Base-by-base conservation (phyloP, 2,888 invertebrate species). In the Ormyrus rosae region DNA sequence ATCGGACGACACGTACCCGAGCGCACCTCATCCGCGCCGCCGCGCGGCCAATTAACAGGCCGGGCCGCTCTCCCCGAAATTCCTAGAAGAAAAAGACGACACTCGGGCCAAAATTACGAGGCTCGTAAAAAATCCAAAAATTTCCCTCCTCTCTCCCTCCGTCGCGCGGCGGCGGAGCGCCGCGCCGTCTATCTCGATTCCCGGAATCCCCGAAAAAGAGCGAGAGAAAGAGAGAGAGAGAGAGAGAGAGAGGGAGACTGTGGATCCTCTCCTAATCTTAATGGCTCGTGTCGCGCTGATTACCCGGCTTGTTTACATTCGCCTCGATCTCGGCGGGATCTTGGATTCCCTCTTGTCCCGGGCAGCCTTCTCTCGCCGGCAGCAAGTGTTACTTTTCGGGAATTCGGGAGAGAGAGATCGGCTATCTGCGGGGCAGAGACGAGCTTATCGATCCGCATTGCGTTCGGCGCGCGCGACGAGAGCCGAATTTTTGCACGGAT, bases 281-380 rank as follows among this genome's bases (percentile, higher is more conserved):
- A 87, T 86, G 87, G 85, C 85, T 85, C 86, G 86, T 88, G 88
- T 88, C 86, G 81, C 82, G 85, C 86, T 86, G 88, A 88, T 88
- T 88, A 87, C 85, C 84, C 80, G 55, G 74, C 87, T 87, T 88
- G 88, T 88, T 88, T 87, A 88, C 87, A 87, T 86, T 85, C 83
- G 82, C 78, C 77, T 80, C 79, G 81, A 81, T 80, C 46, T n/a
- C 60, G 65, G n/a, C 77, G 73, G 71, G 78, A 74, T 75, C 77
- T 72, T 13, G 79, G 82, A 82, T 69, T 73, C 63, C 60, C 71
- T 64, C 45, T 64, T n/a, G 2, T 65, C 46, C 63, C 11, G 50
- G 19, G 19, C 19, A 19, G 19, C 19, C 11, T 10, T 56, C 34
- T 48, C 13, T 19, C 34, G 6, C 48, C 46, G n/a, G 13, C 13